A percentile compares a stretch with the other conserved stretches of the same genome.
Conservation (phyloP, 2,888 invertebrate species). For the Formica aserva region DNA sequence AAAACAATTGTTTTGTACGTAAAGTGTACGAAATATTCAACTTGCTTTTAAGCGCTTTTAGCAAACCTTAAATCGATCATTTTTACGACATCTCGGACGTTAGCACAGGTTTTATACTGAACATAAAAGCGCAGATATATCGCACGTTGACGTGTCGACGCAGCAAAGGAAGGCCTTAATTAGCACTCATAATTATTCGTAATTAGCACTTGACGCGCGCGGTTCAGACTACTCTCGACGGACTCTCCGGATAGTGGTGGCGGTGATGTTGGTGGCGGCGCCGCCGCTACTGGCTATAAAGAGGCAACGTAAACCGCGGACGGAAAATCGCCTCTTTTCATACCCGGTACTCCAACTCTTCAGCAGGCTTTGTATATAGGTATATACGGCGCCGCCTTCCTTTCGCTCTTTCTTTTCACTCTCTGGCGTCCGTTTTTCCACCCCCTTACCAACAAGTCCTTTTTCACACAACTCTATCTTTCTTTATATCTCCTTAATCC, state of each 20-base stretch:
- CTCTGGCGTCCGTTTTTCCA: constrained; percentile 44
- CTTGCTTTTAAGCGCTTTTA: not conserved
- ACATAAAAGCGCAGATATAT: constrained; percentile 59
- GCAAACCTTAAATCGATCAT: constrained; percentile 65
- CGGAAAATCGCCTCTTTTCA: constrained; percentile 64
- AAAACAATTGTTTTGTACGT: not conserved
- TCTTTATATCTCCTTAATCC: constrained; percentile 72
- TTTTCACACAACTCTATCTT: constrained; percentile 63
- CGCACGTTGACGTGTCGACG: constrained; percentile 57
- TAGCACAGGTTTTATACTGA: constrained; percentile 65
- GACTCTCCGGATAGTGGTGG: constrained; percentile 55
- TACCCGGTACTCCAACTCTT: constrained; percentile 58
- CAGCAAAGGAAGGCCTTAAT: constrained; percentile 76
- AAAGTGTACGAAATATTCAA: not conserved
- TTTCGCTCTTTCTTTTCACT: constrained; percentile 49
- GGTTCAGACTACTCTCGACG: constrained; percentile 67
- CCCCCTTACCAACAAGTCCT: constrained; percentile 55
- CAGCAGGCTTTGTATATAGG: constrained; percentile 50
- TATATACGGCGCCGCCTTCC: constrained; percentile 7
- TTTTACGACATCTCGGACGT: constrained; percentile 58
- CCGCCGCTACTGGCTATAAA: constrained; percentile 46
- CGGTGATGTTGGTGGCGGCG: constrained; percentile 35
- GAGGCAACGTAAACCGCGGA: constrained; percentile 48
- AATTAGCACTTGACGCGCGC: constrained; percentile 76
- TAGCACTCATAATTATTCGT: constrained; percentile 81